A percentile compares a stretch with the other conserved stretches of the same genome.
Evolutionary conservation across 2,113 vertebrate species (phyloP).

Genomic region (Notiomystis cincta): DNA sequence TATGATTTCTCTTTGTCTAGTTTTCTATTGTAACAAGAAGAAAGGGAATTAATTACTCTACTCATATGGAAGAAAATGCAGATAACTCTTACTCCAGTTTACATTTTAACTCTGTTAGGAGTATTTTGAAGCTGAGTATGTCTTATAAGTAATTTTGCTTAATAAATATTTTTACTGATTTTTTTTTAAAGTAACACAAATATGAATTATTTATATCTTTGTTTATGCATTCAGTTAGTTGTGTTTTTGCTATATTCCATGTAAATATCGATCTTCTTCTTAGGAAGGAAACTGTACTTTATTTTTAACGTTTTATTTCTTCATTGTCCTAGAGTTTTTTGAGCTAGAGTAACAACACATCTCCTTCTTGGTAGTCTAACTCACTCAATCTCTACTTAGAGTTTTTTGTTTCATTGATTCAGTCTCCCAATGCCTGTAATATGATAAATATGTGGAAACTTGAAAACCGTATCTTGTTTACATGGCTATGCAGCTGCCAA

Average conservation of each 20-base stretch:
- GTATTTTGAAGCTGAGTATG: background rate
- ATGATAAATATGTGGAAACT: conserved; percentile 59
- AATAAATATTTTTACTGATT: background rate
- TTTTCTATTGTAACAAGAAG: background rate
- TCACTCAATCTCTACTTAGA: background rate
- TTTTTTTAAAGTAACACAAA: background rate
- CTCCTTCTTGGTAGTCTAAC: background rate
- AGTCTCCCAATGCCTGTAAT: conserved; percentile 21
- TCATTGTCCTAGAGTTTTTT: background rate
- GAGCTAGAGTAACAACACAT: background rate
- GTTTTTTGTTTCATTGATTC: conserved; percentile 51
- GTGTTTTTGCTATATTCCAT: background rate
- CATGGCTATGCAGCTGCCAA: conserved; percentile 54
- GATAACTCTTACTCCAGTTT: background rate
- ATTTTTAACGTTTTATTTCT: background rate
- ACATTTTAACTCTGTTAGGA: background rate
- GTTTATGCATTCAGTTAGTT: background rate
- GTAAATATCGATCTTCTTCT: background rate
- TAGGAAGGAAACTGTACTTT: background rate
- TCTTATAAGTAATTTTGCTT: background rate
- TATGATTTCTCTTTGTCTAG: background rate
- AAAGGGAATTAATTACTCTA: background rate
- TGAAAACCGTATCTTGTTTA: conserved; percentile 67
- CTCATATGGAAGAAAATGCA: background rate
- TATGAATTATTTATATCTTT: background rate